Evolutionary conservation across 2,888 invertebrate genomes (phyloP), one percentile per base, ranked within the genome.

Genomic region (Aphrophora alni): DNA sequence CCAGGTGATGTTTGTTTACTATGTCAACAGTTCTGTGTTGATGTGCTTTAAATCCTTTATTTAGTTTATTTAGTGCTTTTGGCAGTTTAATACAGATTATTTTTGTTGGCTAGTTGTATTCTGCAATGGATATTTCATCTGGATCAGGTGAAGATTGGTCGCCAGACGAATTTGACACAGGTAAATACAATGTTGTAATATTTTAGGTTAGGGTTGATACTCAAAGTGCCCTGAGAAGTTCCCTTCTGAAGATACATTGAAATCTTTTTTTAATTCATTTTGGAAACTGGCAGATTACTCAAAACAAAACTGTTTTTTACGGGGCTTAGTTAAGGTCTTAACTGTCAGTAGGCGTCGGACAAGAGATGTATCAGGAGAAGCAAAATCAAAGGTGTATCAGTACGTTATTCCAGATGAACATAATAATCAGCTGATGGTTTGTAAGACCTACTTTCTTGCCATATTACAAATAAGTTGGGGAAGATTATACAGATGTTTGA

Each of bases 11-110:
- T 78, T 78, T 72, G 78, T 78, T 78, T 78, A 78, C 21, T 78
- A 72, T 72, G 38, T 78, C n/a, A n/a, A 78, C 78, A 78, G 78
- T 72, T 78, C 78, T 72, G 78, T 78, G 21, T 78, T 72, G 78
- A 44, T 28, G 38, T 38, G n/a, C n/a, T n/a, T n/a, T n/a, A n/a
- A n/a, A n/a, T n/a, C n/a, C n/a, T n/a, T n/a, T n/a, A n/a, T n/a
- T 24, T 44, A 8, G 38, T 72, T 71, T 78, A 78, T 70, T 70
- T 78, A 78, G 38, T 70, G 70, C 33, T 38, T 21, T 71, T 24
- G 3, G 17, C 75, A 75, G 70, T 70, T 78, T 78, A 71, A 27
- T 77, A 72, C n/a, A n/a, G n/a, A n/a, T n/a, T n/a, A n/a, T n/a
- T n/a, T n/a, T n/a, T n/a, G n/a, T n/a, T n/a, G n/a, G n/a, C n/a